Evolutionary conservation across 1,140 invertebrate genomes (phyloP).

Genomic region (Papilio xuthus): DNA sequence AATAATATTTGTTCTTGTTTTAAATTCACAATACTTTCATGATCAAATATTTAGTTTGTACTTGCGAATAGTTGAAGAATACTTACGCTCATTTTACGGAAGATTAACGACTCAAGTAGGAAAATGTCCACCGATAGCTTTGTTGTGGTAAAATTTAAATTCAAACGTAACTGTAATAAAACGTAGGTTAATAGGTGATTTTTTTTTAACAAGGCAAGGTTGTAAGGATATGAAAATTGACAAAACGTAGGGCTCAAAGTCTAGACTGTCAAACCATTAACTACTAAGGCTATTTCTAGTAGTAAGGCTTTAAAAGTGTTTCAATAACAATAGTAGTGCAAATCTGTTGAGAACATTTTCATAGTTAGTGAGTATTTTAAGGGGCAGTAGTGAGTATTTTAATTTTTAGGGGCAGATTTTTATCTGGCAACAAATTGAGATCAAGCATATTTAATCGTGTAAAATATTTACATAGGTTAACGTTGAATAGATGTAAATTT

Average conservation of each 20-base stretch:
- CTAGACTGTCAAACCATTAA: too few relatives aligned
- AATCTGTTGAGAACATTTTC: neutral
- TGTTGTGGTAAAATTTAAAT: neutral
- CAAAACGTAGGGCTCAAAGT: too few relatives aligned
- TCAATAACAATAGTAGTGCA: neutral
- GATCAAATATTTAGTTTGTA: slow-evolving; percentile 9
- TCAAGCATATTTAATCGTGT: neutral
- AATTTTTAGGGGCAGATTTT: neutral
- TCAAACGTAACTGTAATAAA: too few relatives aligned
- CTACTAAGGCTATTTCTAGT: neutral
- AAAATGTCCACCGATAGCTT: neutral
- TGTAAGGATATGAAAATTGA: neutral
- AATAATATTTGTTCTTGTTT: neutral
- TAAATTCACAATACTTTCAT: neutral
- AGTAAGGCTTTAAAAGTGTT: neutral
- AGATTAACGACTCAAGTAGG: slow-evolving; percentile 6
- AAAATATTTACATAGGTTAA: neutral
- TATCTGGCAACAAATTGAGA: neutral
- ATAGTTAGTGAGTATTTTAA: neutral
- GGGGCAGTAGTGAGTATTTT: neutral
- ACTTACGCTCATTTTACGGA: neutral
- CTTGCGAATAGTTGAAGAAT: slow-evolving; percentile 14
- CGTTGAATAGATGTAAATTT: neutral
- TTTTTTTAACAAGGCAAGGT: neutral
- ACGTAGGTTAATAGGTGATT: neutral